These are phyloP conservation scores for Champsocephalus esox DNA, from an alignment of 2,797 vertebrate species.

Conservation along the genomic window DNA sequence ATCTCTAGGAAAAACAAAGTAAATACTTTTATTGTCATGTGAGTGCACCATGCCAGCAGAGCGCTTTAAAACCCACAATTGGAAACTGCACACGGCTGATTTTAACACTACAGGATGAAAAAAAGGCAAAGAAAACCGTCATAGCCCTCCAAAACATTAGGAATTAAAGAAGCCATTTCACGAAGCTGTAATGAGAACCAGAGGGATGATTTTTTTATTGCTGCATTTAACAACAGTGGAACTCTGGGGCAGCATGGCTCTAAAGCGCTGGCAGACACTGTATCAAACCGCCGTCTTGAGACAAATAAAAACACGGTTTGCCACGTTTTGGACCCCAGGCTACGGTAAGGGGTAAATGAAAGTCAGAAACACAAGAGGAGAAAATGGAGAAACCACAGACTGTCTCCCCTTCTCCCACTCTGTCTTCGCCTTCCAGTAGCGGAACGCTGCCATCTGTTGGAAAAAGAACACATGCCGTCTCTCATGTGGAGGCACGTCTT, in stretches of 20 bases:
- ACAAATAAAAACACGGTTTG: conserved; percentile 71
- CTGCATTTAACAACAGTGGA: conserved; percentile 61
- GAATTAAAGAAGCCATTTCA: conserved; percentile 78
- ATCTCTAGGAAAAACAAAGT: conserved; percentile 77
- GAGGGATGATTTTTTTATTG: conserved; percentile 61
- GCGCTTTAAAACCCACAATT: conserved; percentile 67
- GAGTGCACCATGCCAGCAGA: conserved; percentile 60
- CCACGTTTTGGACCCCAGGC: conserved; percentile 66
- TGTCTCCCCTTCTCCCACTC: conserved; percentile 28
- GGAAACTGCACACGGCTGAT: conserved; percentile 72
- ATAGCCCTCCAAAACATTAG: conserved; percentile 71
- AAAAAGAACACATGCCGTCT: conserved; percentile 69
- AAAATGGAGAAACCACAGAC: conserved; percentile 45
- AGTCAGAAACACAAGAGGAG: conserved; percentile 66
- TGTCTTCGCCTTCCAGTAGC: conserved; percentile 58
- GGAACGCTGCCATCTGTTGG: conserved; percentile 78
- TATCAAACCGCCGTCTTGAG: conserved; percentile 63
- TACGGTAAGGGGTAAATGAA: conserved; percentile 67
- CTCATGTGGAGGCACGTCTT: conserved; percentile 78
- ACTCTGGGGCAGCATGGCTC: conserved; percentile 46
- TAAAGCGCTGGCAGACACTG: conserved; percentile 58
- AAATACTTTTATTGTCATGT: conserved; percentile 82
- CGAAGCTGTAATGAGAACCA: conserved; percentile 78
- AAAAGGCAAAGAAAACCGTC: conserved; percentile 29
- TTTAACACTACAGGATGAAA: conserved; percentile 53